Percentiles rank a stretch among this genome's conserved stretches.
These are phyloP conservation scores for Macropodus opercularis DNA, from an alignment of 2,797 vertebrate genomes.

Conservation along the genomic window DNA sequence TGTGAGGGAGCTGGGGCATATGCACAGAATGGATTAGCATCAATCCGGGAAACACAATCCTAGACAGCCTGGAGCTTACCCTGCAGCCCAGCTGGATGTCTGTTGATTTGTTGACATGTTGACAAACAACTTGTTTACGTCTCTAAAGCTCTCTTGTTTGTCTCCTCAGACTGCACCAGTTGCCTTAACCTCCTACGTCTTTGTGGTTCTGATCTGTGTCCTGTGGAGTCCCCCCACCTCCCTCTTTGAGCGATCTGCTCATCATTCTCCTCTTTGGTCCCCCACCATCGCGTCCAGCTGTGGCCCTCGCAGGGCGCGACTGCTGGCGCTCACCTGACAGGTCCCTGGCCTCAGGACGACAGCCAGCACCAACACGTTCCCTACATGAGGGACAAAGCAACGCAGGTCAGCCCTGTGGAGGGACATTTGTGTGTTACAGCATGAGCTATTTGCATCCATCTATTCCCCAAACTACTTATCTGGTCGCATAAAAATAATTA, in stretches of 20 bases:
- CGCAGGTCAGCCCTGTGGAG: conserved; percentile 84
- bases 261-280: conserved; percentile 71
- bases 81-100: conserved; percentile 53
- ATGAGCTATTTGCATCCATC: too few species aligned
- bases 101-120: conserved; percentile 57
- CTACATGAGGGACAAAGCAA: conserved; percentile 98
- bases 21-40: conserved; percentile 63
- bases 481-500: too few species aligned
- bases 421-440: neutral
- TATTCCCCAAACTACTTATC: too few species aligned
- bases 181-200: conserved; percentile 55
- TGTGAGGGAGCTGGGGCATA: conserved; percentile 34
- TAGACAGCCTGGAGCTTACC: conserved; percentile 48
- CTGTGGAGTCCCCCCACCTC: conserved; percentile 53
- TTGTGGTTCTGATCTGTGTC: conserved; percentile 31
- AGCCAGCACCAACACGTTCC: conserved; percentile 87
- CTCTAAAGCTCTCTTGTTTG: neutral
- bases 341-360: conserved; percentile 95
- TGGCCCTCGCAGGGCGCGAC: conserved; percentile 90
- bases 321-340: conserved; percentile 90
- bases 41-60: conserved; percentile 49
- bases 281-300: conserved; percentile 84
- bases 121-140: conserved; percentile 58
- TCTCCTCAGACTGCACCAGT: conserved; percentile 53
- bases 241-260: conserved; percentile 73